These are phyloP conservation scores for Leptogaster cylindrica DNA, from an alignment of 2,888 invertebrate genomes.

Conservation along the genomic window DNA sequence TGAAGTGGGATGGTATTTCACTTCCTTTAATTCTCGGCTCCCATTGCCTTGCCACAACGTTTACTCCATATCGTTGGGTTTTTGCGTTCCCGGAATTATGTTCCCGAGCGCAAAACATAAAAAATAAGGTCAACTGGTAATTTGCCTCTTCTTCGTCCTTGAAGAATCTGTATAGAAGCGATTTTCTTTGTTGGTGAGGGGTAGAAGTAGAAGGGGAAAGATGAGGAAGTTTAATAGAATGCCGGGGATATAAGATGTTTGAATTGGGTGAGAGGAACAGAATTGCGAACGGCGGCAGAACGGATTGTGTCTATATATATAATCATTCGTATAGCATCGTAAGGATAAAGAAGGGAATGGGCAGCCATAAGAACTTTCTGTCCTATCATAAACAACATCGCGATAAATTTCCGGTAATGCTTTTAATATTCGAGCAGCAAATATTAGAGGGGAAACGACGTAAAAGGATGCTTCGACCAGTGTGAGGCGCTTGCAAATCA, in stretches of 20 bases:
- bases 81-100: background rate
- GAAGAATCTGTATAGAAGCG: slow-evolving; percentile 6
- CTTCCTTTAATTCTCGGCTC: background rate
- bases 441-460: slow-evolving; percentile 24
- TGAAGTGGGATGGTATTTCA: background rate
- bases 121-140: slow-evolving; percentile 35
- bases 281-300: background rate
- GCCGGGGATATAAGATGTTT: background rate
- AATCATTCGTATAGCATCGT: background rate
- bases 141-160: slow-evolving; percentile 24
- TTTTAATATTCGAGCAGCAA: slow-evolving; percentile 25
- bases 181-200: no score
- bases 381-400: slow-evolving; percentile 30
- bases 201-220: background rate
- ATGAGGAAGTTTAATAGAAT: background rate
- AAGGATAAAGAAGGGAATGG: slow-evolving; percentile 5
- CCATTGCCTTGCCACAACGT: no score
- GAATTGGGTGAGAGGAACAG: background rate
- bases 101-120: background rate
- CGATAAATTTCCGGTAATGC: slow-evolving; percentile 35
- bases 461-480: no score
- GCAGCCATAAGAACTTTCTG: slow-evolving; percentile 25
- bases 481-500: no score
- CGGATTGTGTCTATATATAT: slow-evolving; percentile 11
- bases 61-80: no score